Conservation (phyloP, 2,797 vertebrate genomes). For the Sylvilagus floridanus region DNA sequence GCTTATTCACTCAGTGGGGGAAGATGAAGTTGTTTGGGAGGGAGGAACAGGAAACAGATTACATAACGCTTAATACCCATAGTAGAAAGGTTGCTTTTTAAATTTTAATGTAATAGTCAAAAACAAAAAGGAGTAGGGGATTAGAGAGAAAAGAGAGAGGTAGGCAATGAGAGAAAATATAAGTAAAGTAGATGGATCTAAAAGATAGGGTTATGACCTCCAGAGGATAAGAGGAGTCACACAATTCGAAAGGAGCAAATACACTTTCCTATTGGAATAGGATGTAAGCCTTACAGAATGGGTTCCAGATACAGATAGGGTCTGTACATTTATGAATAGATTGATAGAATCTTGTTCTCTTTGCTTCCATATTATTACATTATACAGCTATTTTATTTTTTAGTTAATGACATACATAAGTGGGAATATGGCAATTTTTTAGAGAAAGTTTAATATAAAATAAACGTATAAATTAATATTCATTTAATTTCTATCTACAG, state of each 20-base stretch:
- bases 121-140: neutral
- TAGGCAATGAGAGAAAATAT: neutral
- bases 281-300: neutral
- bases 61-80: neutral
- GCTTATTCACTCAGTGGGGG: neutral
- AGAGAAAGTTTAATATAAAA: neutral
- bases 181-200: neutral
- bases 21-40: neutral
- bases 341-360: neutral
- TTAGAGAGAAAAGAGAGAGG: neutral
- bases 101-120: neutral
- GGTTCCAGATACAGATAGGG: neutral
- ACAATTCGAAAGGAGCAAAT: neutral
- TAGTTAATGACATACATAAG: neutral
- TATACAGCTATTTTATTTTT: neutral
- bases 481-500: neutral
- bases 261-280: neutral
- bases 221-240: neutral
- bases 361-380: neutral
- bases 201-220: neutral
- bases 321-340: neutral
- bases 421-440: no score
- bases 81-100: neutral
- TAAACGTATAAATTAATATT: neutral
- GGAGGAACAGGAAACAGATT: neutral